Conservation (phyloP, 2,113 vertebrate species). For the Uria aalge region DNA sequence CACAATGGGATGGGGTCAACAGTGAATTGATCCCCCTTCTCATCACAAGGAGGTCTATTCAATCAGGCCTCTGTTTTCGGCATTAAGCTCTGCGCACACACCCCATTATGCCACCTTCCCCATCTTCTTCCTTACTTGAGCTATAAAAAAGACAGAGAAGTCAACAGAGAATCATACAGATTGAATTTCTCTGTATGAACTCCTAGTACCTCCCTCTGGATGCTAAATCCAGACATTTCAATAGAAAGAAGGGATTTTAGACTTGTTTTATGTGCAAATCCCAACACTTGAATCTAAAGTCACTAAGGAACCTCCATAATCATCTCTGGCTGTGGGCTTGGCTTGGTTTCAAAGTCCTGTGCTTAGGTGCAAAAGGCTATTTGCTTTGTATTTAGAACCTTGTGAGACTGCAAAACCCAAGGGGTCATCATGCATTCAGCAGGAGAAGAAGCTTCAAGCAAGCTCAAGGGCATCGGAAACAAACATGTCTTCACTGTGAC, state of each 20-base stretch:
- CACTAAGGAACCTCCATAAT: not conserved
- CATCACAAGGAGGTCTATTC: constrained; percentile 31
- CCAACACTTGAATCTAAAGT: not conserved
- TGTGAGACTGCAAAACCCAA: constrained; percentile 11
- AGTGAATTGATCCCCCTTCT: constrained; percentile 26
- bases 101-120: not conserved
- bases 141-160: not conserved
- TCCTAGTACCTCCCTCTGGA: not conserved
- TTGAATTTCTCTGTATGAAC: constrained; percentile 1
- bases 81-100: not conserved
- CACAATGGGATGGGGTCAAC: constrained; percentile 46
- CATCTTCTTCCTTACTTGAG: not conserved
- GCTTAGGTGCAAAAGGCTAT: constrained; percentile 12
- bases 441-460: not conserved
- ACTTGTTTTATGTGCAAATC: constrained; percentile 4
- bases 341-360: not conserved
- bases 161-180: not conserved
- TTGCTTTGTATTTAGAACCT: not conserved
- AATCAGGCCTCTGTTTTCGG: not conserved
- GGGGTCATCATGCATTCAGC: not conserved
- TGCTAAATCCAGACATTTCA: constrained; percentile 23
- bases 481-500: not conserved
- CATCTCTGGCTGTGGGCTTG: not conserved
- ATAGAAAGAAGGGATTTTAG: constrained; percentile 6
- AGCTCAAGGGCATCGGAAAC: not conserved